Base-by-base conservation (phyloP, 2,888 invertebrate species). In the Diarsia rubi region DNA sequence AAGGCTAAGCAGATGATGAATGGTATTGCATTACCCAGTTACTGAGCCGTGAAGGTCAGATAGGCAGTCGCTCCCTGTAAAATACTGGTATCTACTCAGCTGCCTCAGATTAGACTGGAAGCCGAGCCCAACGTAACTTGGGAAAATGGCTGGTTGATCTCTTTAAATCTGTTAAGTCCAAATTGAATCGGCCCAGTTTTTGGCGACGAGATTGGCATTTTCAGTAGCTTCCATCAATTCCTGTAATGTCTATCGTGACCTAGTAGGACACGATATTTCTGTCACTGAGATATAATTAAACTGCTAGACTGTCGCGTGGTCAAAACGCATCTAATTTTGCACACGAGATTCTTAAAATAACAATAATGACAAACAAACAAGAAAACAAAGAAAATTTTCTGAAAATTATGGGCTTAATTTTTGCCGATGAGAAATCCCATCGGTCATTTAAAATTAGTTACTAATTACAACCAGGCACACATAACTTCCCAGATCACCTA, bases 401-500 rank as follows among this genome's bases (percentile, higher is more conserved):
- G 37, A n/a, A 42, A 62, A 24, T n/a, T 42, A 8, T 3, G n/a
- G 14, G 9, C n/a, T 24, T 42, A n/a, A 16, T 24, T 16, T 24
- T 62, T 62, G 1, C n/a, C n/a, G 42, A 62, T 60, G n/a, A 62
- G n/a, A 14, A 14, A 42, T 42, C 42, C 31, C 11, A 11, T 62
- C 42, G 42, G 37, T 37, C 37, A 37, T 37, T 37, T n/a, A 14
- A 37, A 60, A n/a, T n/a, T n/a, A n/a, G 21, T 42, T 71, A 16
- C 24, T 73, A 60, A 49, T 49, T 59, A 47, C 5, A 16, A 37
- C 1, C 2, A 54, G 19, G 60, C 24, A 47, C 6, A n/a, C 27
- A 83, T 24, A 73, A 63, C 54, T 68, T 70, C 49, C 11, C 57
- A 65, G 57, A 47, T 69, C 21, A 19, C 12, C 49, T 65, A 19